These are phyloP conservation scores for Spheniscus humboldti DNA, from an alignment of 2,797 vertebrate species.

Conservation along the genomic window DNA sequence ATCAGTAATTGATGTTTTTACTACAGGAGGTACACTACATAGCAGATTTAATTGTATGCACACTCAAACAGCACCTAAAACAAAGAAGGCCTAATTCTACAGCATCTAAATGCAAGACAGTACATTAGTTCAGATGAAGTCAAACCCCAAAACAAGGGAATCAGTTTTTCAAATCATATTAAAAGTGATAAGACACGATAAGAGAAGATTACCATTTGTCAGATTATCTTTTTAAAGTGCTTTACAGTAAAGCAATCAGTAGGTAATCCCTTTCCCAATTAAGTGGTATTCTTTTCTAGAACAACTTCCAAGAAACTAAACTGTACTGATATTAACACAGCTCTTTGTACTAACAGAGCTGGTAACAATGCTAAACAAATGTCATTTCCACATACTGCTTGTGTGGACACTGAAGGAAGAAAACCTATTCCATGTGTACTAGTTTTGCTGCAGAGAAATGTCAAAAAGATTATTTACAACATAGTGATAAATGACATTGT, in stretches of 20 bases:
- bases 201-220: neutral
- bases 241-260: conserved; percentile 1
- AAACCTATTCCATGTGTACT: accelerated
- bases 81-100: neutral
- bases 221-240: conserved; percentile 20
- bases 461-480: neutral
- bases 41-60: neutral
- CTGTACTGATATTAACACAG: neutral
- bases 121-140: neutral
- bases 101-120: neutral
- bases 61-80: neutral
- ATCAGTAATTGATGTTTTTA: neutral
- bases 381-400: neutral
- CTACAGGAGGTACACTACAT: neutral
- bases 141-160: conserved; percentile 6
- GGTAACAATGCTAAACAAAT: neutral
- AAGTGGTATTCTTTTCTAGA: neutral
- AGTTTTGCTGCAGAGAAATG: neutral
- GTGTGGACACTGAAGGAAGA: neutral
- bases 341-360: neutral
- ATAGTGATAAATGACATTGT: no score
- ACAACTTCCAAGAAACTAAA: neutral
- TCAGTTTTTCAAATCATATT: conserved; percentile 8
- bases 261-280: neutral
- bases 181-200: neutral